These are phyloP conservation scores for Apamea crenata DNA, from an alignment of 2,888 invertebrate species.

Conservation along the genomic window DNA sequence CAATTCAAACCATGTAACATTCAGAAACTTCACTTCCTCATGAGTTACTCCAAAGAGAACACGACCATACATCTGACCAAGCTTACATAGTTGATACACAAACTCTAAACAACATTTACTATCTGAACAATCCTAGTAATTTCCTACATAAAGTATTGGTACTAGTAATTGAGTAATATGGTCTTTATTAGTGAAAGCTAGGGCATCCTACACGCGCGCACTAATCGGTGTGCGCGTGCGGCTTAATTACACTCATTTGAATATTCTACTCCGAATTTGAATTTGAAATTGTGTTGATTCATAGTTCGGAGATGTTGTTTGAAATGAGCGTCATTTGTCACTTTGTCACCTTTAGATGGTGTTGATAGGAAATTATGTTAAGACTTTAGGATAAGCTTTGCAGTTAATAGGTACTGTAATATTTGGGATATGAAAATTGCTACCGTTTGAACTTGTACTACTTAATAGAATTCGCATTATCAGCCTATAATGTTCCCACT, in stretches of 20 bases:
- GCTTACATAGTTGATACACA: conserved; percentile 40
- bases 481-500: too few species aligned
- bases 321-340: conserved; percentile 52
- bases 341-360: conserved; percentile 33
- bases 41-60: conserved; percentile 21
- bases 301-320: conserved; percentile 71
- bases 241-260: conserved; percentile 83
- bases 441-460: not conserved
- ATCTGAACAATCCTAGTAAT: conserved; percentile 62
- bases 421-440: not conserved
- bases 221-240: conserved; percentile 73
- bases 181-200: conserved; percentile 77
- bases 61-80: conserved; percentile 40
- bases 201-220: conserved; percentile 74
- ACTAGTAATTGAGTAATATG: conserved; percentile 74
- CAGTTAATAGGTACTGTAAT: not conserved
- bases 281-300: conserved; percentile 83
- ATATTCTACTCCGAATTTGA: conserved; percentile 82
- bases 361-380: conserved; percentile 26
- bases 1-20: conserved; percentile 12
- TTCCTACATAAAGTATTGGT: conserved; percentile 64
- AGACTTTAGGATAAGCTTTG: not conserved
- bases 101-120: conserved; percentile 40
- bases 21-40: conserved; percentile 47
- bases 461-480: too few species aligned